These are phyloP conservation scores for Ctenosaura bakeri DNA, from an alignment of 2,797 vertebrate genomes.

Conservation along the genomic window DNA sequence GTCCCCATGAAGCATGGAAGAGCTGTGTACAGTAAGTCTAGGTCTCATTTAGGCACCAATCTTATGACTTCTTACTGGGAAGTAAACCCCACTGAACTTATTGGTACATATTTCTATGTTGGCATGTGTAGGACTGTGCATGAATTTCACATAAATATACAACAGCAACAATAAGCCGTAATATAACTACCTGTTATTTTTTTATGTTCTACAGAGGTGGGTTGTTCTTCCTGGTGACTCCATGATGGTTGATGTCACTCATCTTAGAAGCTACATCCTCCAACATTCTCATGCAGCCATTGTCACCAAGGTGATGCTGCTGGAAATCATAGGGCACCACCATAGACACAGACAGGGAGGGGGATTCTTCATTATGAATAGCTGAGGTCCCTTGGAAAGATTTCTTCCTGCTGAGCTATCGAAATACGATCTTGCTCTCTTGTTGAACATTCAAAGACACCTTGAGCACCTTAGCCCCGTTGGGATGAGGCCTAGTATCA, in stretches of 20 bases:
- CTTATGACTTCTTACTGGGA: too few species aligned
- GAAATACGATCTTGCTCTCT: background rate
- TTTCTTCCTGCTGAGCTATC: background rate
- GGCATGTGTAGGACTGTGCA: background rate
- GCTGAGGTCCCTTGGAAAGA: background rate
- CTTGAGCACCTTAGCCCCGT: background rate
- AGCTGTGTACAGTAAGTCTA: too few species aligned
- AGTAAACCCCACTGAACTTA: too few species aligned
- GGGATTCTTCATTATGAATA: background rate
- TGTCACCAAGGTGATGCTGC: background rate
- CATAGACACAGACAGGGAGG: background rate
- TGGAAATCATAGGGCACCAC: background rate
- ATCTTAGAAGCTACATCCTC: background rate
- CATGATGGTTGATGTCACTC: background rate
- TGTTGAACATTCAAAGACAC: background rate
- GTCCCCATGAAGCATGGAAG: too few species aligned
- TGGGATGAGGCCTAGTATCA: constrained; percentile 13
- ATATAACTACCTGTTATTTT: background rate
- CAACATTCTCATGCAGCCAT: background rate
- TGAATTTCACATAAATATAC: background rate
- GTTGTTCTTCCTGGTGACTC: background rate
- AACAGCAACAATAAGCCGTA: too few species aligned
- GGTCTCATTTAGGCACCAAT: too few species aligned
- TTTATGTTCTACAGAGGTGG: background rate
- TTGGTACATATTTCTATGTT: background rate